Evolutionary conservation across 2,888 invertebrate genomes (phyloP).

Genomic region (Portevinia maculata): DNA sequence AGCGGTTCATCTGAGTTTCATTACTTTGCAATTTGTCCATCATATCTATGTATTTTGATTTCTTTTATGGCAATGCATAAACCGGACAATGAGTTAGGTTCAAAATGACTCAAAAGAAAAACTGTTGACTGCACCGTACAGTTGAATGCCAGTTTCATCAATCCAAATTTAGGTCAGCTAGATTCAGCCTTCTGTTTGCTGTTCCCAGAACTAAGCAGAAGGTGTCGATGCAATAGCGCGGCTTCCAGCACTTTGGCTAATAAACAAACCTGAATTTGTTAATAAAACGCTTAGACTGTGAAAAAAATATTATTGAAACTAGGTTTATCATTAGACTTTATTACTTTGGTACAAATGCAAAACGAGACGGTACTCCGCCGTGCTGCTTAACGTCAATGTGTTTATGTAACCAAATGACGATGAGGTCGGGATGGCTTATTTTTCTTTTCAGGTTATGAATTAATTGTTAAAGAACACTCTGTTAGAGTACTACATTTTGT

Average conservation of each 20-base stretch:
- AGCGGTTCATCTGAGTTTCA: neutral
- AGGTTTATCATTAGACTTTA: slow-evolving; percentile 41
- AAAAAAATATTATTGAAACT: slow-evolving; percentile 39
- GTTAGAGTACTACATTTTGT: slow-evolving; percentile 25
- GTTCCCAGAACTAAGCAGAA: slow-evolving; percentile 8
- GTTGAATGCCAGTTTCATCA: slow-evolving; percentile 11
- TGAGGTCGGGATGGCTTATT: slow-evolving; percentile 23
- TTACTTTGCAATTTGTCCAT: slow-evolving; percentile 19
- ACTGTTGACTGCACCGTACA: slow-evolving; percentile 1
- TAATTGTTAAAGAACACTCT: slow-evolving; percentile 49
- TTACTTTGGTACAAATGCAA: neutral
- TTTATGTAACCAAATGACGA: neutral
- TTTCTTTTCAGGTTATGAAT: slow-evolving; percentile 21
- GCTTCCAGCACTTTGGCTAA: neutral
- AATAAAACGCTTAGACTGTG: slow-evolving; percentile 20
- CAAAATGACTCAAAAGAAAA: neutral
- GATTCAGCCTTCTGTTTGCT: slow-evolving; percentile 43
- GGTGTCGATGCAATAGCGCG: slow-evolving; percentile 25
- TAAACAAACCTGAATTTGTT: slow-evolving; percentile 7
- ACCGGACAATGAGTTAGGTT: slow-evolving; percentile 45
- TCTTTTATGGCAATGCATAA: neutral
- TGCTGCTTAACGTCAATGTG: neutral
- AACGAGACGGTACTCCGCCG: neutral
- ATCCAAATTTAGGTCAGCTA: slow-evolving; percentile 45
- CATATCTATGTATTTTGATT: slow-evolving; percentile 23